These are phyloP conservation scores for Lasioglossum villosulum DNA, from an alignment of 2,888 invertebrate species.

Conservation along the genomic window DNA sequence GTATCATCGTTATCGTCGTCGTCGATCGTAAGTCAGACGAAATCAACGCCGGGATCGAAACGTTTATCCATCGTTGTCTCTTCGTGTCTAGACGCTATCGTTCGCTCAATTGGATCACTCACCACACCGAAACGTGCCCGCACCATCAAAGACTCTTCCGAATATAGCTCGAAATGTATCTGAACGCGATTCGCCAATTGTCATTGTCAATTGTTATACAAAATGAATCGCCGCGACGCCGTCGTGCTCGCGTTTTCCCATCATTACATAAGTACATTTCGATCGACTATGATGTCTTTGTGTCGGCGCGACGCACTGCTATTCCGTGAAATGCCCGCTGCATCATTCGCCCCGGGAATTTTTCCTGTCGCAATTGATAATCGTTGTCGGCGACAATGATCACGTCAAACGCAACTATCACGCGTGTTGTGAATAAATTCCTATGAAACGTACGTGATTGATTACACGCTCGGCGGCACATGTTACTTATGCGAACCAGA, in stretches of 20 bases:
- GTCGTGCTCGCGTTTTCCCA: background rate
- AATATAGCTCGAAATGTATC: background rate
- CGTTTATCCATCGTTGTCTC: background rate
- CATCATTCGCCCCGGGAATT: background rate
- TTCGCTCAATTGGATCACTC: background rate
- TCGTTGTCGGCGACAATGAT: background rate
- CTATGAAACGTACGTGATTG: background rate
- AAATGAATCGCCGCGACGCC: background rate
- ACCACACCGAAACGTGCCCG: background rate
- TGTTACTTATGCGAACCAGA: background rate
- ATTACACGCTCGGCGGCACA: background rate
- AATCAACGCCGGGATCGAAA: background rate
- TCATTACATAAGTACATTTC: constrained; percentile 1
- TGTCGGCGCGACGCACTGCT: background rate
- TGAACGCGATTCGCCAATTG: background rate
- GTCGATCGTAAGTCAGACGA: constrained; percentile 34
- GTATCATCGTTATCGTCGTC: background rate
- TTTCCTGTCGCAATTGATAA: background rate
- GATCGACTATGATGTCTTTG: background rate
- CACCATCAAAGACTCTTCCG: background rate
- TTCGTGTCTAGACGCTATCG: background rate
- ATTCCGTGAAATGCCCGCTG: background rate
- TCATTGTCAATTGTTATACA: background rate
- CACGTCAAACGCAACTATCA: background rate
- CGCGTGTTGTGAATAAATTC: background rate